Conservation (phyloP, 37 sponge, comb jelly and placozoan species). For the Geodia barretti region DNA sequence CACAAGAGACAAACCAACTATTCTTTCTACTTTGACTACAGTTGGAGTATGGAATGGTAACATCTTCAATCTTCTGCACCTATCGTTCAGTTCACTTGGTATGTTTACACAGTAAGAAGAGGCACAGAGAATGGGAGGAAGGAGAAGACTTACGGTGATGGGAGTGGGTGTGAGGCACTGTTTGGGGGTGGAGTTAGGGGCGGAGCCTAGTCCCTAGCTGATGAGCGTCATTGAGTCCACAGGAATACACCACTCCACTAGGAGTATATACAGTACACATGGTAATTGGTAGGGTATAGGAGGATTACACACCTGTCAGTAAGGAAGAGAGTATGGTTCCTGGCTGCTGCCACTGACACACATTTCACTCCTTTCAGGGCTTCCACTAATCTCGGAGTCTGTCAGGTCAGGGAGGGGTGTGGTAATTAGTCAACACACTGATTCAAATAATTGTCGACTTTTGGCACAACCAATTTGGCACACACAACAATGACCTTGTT, state of each 20-base stretch:
- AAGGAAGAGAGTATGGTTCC: constrained; percentile 75
- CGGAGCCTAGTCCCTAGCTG: constrained; percentile 81
- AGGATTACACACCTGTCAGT: constrained; percentile 34
- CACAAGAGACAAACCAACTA: too few relatives aligned
- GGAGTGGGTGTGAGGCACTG: constrained; percentile 51
- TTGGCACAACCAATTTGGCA: too few relatives aligned
- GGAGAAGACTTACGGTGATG: constrained; percentile 19
- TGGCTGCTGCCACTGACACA: constrained; percentile 60
- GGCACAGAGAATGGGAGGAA: background rate
- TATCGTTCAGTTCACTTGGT: too few relatives aligned
- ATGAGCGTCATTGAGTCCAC: constrained; percentile 88
- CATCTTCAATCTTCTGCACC: too few relatives aligned
- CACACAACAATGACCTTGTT: background rate
- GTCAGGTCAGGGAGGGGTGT: too few relatives aligned
- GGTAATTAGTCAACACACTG: too few relatives aligned
- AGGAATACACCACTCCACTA: constrained; percentile 82
- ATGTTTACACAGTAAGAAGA: background rate
- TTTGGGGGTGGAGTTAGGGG: constrained; percentile 45
- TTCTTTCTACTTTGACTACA: too few relatives aligned
- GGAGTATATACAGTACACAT: background rate
- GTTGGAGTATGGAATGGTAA: too few relatives aligned
- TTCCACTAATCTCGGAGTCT: constrained; percentile 39
- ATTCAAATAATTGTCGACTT: too few relatives aligned
- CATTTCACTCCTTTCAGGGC: background rate
- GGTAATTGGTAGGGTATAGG: background rate